Conservation (phyloP, 2,888 invertebrate species). For the Agrotis puta region DNA sequence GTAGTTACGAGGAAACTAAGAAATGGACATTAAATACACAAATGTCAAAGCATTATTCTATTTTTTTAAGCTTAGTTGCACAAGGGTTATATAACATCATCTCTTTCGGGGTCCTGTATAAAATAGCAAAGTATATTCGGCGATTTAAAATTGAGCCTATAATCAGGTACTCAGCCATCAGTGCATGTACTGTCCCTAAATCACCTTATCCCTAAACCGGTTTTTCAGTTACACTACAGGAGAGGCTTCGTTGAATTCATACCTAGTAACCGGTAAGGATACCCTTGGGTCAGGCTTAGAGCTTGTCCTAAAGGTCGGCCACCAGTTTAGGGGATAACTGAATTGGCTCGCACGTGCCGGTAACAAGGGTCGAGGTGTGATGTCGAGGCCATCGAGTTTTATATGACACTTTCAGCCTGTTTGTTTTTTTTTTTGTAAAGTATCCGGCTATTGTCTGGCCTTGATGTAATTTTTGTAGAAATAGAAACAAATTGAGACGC, state of each 20-base stretch:
- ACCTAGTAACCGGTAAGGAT: constrained; percentile 20
- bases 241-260: constrained; percentile 9
- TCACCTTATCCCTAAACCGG: neutral
- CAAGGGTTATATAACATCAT: too few species aligned
- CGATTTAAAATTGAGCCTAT: neutral
- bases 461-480: too few species aligned
- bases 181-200: neutral
- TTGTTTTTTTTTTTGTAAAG: constrained; percentile 3
- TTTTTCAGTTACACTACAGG: constrained; percentile 15
- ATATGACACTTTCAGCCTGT: constrained; percentile 5
- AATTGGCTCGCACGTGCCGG: constrained; percentile 53
- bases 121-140: too few species aligned
- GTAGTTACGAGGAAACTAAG: too few species aligned
- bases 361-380: constrained; percentile 51
- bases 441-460: too few species aligned
- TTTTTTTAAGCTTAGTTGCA: too few species aligned
- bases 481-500: too few species aligned
- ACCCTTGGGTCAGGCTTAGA: constrained; percentile 37
- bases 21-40: too few species aligned
- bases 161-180: constrained; percentile 1
- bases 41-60: too few species aligned
- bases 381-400: constrained; percentile 25
- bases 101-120: too few species aligned
- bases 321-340: constrained; percentile 51
- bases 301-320: constrained; percentile 42